Evolutionary conservation across 2,888 invertebrate species (phyloP).

Genomic region (Lepidocyrtinus sp.): DNA sequence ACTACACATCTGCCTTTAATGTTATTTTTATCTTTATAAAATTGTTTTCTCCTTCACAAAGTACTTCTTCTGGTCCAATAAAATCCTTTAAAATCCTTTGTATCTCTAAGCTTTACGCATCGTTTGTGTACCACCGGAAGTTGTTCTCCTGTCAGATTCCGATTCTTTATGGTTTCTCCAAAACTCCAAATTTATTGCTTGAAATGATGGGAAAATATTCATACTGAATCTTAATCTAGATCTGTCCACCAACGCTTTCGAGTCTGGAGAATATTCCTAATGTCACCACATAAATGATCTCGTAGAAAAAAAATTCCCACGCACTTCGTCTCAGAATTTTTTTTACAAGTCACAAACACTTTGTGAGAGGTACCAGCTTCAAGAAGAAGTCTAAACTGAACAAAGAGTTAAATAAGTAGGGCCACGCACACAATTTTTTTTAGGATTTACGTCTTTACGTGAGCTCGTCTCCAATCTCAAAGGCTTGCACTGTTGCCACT

Average conservation of each 20-base stretch:
- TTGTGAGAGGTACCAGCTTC: neutral
- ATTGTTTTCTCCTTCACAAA: constrained; percentile 3
- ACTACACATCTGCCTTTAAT: constrained; percentile 6
- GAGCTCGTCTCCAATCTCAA: neutral
- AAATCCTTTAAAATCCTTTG: constrained; percentile 1
- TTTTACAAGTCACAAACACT: neutral
- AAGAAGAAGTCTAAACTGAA: neutral
- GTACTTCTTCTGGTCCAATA: constrained; percentile 6
- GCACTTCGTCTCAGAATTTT: neutral
- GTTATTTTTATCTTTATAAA: neutral
- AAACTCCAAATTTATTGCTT: neutral
- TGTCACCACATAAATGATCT: neutral
- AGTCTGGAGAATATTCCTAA: neutral
- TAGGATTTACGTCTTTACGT: neutral
- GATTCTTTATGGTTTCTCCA: constrained; percentile 13
- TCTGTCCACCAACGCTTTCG: neutral
- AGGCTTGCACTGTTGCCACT: too few species aligned
- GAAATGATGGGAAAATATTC: too few species aligned
- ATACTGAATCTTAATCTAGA: too few species aligned
- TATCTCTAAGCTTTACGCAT: constrained; percentile 1
- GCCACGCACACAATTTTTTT: neutral
- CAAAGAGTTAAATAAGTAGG: neutral
- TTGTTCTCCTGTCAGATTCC: neutral
- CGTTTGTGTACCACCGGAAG: constrained; percentile 10
- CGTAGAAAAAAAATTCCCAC: neutral